Evolutionary conservation across 2,888 invertebrate species (phyloP).

Genomic region (Xestia rhomboidea): DNA sequence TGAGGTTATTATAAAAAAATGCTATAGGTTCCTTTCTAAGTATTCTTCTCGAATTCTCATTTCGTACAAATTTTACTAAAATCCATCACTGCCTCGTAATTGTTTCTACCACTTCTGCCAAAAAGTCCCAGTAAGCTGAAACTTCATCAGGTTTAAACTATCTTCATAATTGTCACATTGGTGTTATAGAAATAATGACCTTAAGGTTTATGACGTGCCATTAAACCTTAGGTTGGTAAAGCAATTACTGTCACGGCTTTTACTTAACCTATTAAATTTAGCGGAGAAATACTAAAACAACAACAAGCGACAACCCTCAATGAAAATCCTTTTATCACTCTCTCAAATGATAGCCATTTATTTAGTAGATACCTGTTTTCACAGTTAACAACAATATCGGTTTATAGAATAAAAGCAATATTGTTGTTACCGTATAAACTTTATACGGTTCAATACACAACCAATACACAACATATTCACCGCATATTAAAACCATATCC

Average conservation of each 20-base stretch:
- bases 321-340: slow-evolving; percentile 2
- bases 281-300: not conserved
- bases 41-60: not conserved
- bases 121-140: not conserved
- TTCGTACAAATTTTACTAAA: not conserved
- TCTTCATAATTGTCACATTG: not conserved
- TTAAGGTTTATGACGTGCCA: no score
- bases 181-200: no score
- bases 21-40: no score
- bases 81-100: not conserved
- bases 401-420: no score
- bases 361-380: slow-evolving; percentile 23
- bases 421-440: not conserved
- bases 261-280: not conserved
- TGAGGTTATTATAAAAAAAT: no score
- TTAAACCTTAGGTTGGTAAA: not conserved
- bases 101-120: not conserved
- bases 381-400: slow-evolving; percentile 30
- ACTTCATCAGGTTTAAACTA: not conserved
- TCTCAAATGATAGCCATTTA: slow-evolving; percentile 7
- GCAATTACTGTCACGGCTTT: not conserved
- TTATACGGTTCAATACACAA: slow-evolving; percentile 30
- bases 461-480: slow-evolving; percentile 27
- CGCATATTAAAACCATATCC: slow-evolving; percentile 33
- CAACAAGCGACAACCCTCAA: slow-evolving; percentile 17